phyloP scores from a whole-genome alignment of 2,797 vertebrate species.

The Cyclura pinguis region DNA sequence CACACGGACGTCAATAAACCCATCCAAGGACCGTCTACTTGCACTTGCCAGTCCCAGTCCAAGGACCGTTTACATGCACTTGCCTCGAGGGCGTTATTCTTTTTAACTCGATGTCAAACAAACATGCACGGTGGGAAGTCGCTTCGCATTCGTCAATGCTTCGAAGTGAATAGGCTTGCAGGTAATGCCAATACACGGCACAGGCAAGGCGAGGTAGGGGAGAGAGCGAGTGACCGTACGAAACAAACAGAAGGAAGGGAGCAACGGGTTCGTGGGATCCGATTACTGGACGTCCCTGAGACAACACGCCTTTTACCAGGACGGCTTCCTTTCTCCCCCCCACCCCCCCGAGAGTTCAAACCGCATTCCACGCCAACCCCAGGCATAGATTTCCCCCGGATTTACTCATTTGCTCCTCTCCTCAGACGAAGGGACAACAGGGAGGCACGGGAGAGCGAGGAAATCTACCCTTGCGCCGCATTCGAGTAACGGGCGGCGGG shows the following conservation, averaged over 20 bases:
- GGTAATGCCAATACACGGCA: neutral
- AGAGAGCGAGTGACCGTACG: neutral
- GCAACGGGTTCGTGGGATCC: neutral
- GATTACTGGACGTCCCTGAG: neutral
- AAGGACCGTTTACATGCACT: neutral
- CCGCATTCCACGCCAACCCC: neutral
- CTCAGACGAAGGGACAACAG: too few relatives aligned
- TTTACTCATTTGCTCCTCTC: too few relatives aligned
- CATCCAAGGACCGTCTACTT: neutral
- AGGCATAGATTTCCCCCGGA: too few relatives aligned
- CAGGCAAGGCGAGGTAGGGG: neutral
- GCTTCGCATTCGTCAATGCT: neutral
- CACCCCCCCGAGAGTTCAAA: too few relatives aligned
- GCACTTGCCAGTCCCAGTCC: too few relatives aligned
- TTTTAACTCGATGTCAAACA: neutral
- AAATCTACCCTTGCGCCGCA: too few relatives aligned
- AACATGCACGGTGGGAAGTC: neutral
- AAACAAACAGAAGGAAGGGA: neutral
- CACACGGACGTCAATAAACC: neutral
- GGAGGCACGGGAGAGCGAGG: too few relatives aligned
- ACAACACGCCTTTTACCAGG: neutral
- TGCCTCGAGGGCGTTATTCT: neutral
- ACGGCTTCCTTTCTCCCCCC: neutral
- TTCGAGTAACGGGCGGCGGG: too few relatives aligned
- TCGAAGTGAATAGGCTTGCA: too few relatives aligned